Evolutionary conservation across 1,140 invertebrate genomes (phyloP), one percentile per base, ranked within the genome.

Genomic region (Drosophila persimilis): DNA sequence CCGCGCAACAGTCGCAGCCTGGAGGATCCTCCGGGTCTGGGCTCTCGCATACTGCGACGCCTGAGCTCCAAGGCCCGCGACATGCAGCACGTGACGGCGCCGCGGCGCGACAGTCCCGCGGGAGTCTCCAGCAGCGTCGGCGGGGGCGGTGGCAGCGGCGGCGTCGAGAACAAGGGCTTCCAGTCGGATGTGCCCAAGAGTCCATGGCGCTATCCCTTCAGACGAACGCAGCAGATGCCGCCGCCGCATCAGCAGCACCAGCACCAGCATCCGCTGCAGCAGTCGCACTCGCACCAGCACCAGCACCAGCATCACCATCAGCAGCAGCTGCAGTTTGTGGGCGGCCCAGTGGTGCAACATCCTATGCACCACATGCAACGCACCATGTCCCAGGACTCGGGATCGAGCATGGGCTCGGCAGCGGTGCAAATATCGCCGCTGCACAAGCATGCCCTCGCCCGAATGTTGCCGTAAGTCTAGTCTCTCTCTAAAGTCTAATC

Each of bases 41-140:
- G 94, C 0, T 93, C 93, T 15, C 93, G 93, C 80, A 94, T 95
- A 39, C 90, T 95, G 56, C 93, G 94, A 91, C 93, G 94, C 39
- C 86, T 95, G n/a, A 95, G 94, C 24, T 94, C 93, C 0, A 94
- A 94, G 80, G 93, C 93, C 11, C 91, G 92, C 9, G 93, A 93
- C 48, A 89, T 90, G 76, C 77, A 80, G 44, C 65, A 54, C 0
- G 57, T 41, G 11, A 45, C 61, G 0, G 63, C 51, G n/a, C 58
- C 70, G 29, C 70, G 77, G 0, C 73, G 86, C 3, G 67, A 74
- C 26, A 86, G 86, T 58, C 78, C 92, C 13, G 77, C 81, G 11
- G 69, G 69, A 41, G 86, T 90, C 43, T 77, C 63, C 54, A 52
- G 78, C 50, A 69, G 77, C 26, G 69, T 11, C 24, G 69, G 3